Percentiles rank a stretch among this genome's conserved stretches.
phyloP scores from a whole-genome alignment of 64 coral and sea anemone species.

The Dendrophyllia cribrosa region DNA sequence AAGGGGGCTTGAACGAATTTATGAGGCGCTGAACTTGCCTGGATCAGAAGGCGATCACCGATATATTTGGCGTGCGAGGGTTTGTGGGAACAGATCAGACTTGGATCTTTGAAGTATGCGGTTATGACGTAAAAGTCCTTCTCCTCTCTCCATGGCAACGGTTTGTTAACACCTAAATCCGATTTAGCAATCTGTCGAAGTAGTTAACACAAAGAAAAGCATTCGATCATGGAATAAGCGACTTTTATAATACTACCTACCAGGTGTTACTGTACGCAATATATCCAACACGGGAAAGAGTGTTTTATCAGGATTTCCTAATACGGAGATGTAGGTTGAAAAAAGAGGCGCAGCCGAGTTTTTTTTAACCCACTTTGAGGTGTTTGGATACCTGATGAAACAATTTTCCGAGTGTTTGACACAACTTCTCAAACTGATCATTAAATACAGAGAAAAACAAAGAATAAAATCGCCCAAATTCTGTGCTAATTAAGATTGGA shows the following conservation, averaged over 20 bases:
- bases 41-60: conserved; percentile 76
- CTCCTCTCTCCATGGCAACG: conserved; percentile 66
- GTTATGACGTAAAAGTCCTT: conserved; percentile 63
- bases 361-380: no score
- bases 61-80: conserved; percentile 30
- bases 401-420: no score
- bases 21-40: conserved; percentile 42
- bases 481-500: no score
- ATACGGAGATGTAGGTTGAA: no score
- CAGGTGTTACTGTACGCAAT: no score
- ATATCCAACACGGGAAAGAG: no score
- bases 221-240: neutral
- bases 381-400: no score
- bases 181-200: conserved; percentile 32
- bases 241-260: neutral
- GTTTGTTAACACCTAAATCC: neutral
- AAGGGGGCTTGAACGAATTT: conserved; percentile 71
- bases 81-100: conserved; percentile 37
- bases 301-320: no score
- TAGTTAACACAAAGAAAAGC: neutral
- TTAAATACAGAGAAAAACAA: no score
- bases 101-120: conserved; percentile 85
- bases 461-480: no score
- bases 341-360: no score
- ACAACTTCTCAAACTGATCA: no score